Evolutionary conservation across 2,888 invertebrate genomes (phyloP), one percentile per base, ranked within the genome.

Genomic region (Tuta absoluta): DNA sequence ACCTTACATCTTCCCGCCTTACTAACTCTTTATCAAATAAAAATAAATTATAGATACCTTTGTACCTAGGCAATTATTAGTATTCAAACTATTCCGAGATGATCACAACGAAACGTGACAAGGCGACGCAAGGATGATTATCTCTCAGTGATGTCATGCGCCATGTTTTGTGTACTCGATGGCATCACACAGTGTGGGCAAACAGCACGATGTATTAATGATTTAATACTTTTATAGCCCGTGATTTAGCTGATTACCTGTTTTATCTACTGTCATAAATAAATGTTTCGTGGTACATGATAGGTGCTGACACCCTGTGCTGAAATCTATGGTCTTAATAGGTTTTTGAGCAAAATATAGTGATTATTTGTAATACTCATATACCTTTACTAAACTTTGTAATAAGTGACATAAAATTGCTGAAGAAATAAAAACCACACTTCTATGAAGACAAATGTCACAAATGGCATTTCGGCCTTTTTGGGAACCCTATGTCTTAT

Each of bases 121-220:
- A 33, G 33, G 33, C 33, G 17, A n/a, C 12, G 2, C 14, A 14
- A 45, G 45, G 45, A 45, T 45, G 45, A 45, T 45, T 45, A 45
- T 45, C 45, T 37, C 8, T n/a, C 2, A 45, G 45, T 45, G 45
- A 45, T 45, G 45, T 45, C 45, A 45, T 45, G 45, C 45, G 4
- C 45, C 45, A 45, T 45, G 45, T 45, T 33, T 33, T 45, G 45
- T 45, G n/a, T 45, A 17, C 45, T 17, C 17, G 45, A 45, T 45
- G 45, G 45, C 45, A 45, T 45, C 45, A 45, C n/a, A 45, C n/a
- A n/a, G 17, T 45, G 17, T 45, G 45, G 45, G n/a, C 5, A 45
- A 45, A n/a, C 45, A 45, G 17, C 45, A 45, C 45, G 45, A 45
- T 17, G 45, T n/a, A 45, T 45, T 45, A 45, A 45, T 45, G 45